Conservation (phyloP, 1,140 invertebrate genomes). For the Linepithema humile region DNA sequence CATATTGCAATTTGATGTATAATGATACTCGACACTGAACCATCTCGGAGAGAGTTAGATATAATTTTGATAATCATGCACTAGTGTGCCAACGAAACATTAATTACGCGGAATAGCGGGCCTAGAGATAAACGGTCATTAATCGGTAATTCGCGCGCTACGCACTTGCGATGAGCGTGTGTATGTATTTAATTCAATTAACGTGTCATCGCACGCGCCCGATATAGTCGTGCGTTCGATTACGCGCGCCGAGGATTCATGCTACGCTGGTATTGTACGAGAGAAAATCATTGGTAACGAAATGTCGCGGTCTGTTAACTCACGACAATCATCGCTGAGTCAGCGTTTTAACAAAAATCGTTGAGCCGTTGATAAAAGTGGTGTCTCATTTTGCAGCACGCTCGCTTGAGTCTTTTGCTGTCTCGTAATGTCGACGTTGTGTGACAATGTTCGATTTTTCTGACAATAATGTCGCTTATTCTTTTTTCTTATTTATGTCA, state of each 20-base stretch:
- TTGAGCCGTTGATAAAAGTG: constrained; percentile 34
- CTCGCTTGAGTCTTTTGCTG: constrained; percentile 7
- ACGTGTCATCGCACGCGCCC: neutral
- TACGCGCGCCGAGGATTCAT: constrained; percentile 37
- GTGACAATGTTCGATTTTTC: constrained; percentile 20
- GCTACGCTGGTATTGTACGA: neutral
- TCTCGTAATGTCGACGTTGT: constrained; percentile 5
- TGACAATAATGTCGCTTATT: constrained; percentile 8
- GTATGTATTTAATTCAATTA: constrained; percentile 30
- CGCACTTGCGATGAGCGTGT: neutral
- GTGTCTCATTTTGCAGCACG: constrained; percentile 27
- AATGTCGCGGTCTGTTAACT: constrained; percentile 69
- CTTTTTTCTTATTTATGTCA: constrained; percentile 2
- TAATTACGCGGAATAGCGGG: constrained; percentile 19
- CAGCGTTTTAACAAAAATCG: constrained; percentile 62
- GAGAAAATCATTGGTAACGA: constrained; percentile 63
- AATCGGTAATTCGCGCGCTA: constrained; percentile 11
- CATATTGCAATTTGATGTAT: neutral
- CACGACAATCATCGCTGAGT: constrained; percentile 68
- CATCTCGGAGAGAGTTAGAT: neutral
- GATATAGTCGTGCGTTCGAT: constrained; percentile 9
- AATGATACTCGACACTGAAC: neutral
- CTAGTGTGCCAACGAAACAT: neutral
- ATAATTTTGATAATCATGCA: constrained; percentile 9
- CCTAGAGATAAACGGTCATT: neutral